phyloP scores from a whole-genome alignment of 2,797 vertebrate species.

The Cossypha niveicapilla region DNA sequence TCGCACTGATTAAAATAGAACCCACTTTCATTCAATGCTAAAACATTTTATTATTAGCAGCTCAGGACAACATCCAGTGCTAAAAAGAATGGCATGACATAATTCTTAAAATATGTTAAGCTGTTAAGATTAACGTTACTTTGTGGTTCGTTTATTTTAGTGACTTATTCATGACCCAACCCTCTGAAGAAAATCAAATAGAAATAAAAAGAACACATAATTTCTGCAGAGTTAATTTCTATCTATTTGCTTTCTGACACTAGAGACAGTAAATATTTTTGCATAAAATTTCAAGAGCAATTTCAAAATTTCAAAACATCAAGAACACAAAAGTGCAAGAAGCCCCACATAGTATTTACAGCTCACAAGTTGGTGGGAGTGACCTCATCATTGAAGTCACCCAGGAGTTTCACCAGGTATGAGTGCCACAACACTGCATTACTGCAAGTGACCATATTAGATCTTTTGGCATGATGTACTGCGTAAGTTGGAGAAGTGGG shows the following conservation, averaged over 20 bases:
- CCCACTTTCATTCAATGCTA: conserved; percentile 54
- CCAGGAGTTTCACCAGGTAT: neutral
- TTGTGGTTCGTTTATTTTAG: conserved; percentile 57
- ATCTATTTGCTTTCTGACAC: neutral
- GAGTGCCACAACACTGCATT: neutral
- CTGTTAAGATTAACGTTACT: conserved; percentile 55
- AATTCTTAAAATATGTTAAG: conserved; percentile 59
- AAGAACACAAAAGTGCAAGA: neutral
- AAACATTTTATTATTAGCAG: conserved; percentile 57
- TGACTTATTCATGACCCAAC: conserved; percentile 43
- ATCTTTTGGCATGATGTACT: neutral
- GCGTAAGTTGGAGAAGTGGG: neutral
- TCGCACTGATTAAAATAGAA: conserved; percentile 57
- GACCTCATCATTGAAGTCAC: neutral
- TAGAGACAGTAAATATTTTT: neutral
- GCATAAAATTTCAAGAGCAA: neutral
- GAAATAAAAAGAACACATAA: neutral
- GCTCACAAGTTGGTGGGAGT: neutral
- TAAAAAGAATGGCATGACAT: conserved; percentile 64
- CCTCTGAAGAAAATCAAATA: conserved; percentile 26
- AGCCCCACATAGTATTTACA: neutral
- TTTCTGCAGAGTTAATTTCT: neutral
- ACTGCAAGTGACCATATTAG: neutral
- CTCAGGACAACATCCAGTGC: conserved; percentile 39
- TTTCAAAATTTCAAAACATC: neutral